Evolutionary conservation across 2,113 vertebrate species (phyloP).

Genomic region (Tragelaphus imberbis): DNA sequence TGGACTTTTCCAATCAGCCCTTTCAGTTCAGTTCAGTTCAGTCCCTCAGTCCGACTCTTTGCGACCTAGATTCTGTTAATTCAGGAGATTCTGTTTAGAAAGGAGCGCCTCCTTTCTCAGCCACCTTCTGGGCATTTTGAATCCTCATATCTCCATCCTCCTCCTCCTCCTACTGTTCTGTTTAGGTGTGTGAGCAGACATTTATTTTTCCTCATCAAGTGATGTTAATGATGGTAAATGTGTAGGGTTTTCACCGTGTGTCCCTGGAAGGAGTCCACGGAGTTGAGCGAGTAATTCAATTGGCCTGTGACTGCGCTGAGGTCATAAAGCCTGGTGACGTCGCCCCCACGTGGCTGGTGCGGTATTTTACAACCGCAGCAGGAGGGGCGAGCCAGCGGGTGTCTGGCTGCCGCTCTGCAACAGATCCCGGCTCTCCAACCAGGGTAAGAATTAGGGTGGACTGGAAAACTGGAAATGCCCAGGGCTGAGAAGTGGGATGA

Average conservation of each 20-base stretch:
- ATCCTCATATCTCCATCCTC: not conserved
- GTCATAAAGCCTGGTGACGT: conserved; percentile 4
- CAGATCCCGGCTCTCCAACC: not conserved
- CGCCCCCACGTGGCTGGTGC: not conserved
- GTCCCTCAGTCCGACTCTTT: too few relatives aligned
- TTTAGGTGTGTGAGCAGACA: not conserved
- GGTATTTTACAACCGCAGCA: accelerated
- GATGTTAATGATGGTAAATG: not conserved
- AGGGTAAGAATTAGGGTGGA: not conserved
- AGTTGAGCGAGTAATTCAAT: accelerated
- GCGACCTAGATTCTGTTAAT: not conserved
- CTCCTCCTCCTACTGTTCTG: not conserved
- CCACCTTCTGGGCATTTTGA: accelerated
- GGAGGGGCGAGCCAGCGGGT: accelerated
- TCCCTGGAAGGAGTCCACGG: not conserved
- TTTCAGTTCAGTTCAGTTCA: not conserved
- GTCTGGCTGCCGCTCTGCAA: not conserved
- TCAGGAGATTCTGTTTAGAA: not conserved
- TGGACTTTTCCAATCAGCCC: not conserved
- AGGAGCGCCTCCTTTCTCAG: not conserved
- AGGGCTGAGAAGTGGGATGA: not conserved
- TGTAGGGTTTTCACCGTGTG: accelerated
- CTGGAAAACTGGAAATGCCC: not conserved
- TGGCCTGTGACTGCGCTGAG: not conserved
- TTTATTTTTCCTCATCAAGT: not conserved